phyloP scores from a whole-genome alignment of 2,113 vertebrate genomes.

The Heliornis fulica region DNA sequence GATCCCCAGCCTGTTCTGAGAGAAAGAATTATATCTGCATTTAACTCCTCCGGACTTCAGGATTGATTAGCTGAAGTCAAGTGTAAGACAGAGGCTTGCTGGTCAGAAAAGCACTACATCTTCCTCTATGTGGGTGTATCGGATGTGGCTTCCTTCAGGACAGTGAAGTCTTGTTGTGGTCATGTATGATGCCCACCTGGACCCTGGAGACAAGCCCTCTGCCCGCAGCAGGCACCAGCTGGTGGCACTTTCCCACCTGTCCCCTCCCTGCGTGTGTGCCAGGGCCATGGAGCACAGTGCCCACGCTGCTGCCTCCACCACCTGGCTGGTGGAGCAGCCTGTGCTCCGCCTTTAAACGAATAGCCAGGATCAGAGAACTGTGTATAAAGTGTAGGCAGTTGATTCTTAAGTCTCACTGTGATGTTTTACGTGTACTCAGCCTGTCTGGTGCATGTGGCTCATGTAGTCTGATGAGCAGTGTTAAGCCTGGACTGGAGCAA shows the following conservation, averaged over 20 bases:
- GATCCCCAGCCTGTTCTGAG: neutral
- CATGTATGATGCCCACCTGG: rapidly evolving
- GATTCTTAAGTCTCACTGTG: neutral
- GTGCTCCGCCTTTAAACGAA: neutral
- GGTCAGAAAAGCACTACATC: neutral
- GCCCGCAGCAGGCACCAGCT: neutral
- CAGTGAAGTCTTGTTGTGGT: neutral
- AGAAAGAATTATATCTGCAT: neutral
- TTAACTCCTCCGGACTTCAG: neutral
- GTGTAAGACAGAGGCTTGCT: neutral
- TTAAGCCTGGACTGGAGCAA: neutral
- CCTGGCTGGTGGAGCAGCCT: neutral
- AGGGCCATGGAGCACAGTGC: neutral
- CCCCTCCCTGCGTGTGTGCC: neutral
- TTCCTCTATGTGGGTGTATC: rapidly evolving
- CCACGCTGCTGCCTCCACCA: neutral
- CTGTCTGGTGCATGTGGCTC: neutral
- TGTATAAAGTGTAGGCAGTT: neutral
- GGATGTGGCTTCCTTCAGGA: rapidly evolving
- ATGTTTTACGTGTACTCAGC: neutral
- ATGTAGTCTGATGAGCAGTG: neutral
- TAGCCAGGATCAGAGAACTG: neutral
- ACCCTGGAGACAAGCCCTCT: neutral
- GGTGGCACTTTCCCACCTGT: neutral
- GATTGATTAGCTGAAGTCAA: neutral